Percentiles rank a stretch among this genome's conserved stretches.
phyloP scores from a whole-genome alignment of 2,797 vertebrate genomes.

The Pogoniulus pusillus region DNA sequence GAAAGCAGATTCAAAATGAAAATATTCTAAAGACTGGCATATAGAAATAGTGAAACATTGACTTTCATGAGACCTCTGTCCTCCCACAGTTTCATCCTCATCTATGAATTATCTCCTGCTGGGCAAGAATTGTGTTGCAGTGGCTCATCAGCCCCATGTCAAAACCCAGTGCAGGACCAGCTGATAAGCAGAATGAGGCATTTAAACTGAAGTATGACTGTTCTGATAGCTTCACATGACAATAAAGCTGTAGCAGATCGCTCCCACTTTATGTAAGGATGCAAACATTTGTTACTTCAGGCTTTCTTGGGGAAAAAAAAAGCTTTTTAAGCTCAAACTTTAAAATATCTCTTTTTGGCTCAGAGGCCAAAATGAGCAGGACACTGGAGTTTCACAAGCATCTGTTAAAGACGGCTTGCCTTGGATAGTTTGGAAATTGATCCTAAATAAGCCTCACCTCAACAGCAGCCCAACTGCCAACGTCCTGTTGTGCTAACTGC shows the following conservation, averaged over 20 bases:
- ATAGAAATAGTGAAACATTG: not conserved
- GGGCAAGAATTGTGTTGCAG: not conserved
- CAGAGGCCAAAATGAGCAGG: not conserved
- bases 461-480: not conserved
- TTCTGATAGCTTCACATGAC: not conserved
- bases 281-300: not conserved
- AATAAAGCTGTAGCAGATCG: not conserved
- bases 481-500: fast-evolving
- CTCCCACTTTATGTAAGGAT: not conserved
- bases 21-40: not conserved
- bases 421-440: not conserved
- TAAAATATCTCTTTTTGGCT: not conserved
- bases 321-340: not conserved
- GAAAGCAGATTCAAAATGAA: not conserved
- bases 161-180: not conserved
- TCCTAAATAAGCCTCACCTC: not conserved
- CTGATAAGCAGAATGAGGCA: not conserved
- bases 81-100: not conserved
- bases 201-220: not conserved
- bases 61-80: not conserved
- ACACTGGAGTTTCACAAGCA: not conserved
- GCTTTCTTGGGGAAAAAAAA: not conserved
- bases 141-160: not conserved
- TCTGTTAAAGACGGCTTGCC: not conserved
- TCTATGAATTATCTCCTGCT: not conserved